Evolutionary conservation across 2,113 vertebrate species (phyloP).

Genomic region (Globicephala melas): DNA sequence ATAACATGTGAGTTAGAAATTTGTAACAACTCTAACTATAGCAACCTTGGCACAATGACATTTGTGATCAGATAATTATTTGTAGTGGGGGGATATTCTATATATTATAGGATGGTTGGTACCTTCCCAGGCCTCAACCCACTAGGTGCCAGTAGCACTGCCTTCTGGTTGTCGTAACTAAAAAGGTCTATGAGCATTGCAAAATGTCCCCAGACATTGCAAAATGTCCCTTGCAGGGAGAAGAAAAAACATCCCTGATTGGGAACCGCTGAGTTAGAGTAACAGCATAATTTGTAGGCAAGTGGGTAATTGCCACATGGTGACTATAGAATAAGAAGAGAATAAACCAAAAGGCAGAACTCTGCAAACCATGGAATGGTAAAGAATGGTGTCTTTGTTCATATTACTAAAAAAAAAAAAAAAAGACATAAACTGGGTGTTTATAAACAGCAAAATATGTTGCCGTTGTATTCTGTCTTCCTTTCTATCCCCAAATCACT

Average conservation of each 20-base stretch:
- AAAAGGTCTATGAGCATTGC: not conserved
- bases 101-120: not conserved
- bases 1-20: not conserved
- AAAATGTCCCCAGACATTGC: not conserved
- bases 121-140: not conserved
- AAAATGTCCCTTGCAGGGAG: not conserved
- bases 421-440: not conserved
- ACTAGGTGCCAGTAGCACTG: not conserved
- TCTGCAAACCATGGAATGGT: not conserved
- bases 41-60: not conserved
- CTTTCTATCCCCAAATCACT: not conserved
- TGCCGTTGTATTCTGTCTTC: not conserved
- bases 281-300: not conserved
- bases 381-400: not conserved
- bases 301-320: accelerated
- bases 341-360: not conserved
- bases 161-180: not conserved
- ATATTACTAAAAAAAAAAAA: not conserved
- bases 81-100: accelerated
- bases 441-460: not conserved
- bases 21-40: not conserved
- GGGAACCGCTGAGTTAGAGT: not conserved
- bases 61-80: not conserved
- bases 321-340: not conserved
- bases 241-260: accelerated